Evolutionary conservation across 64 coral and sea anemone genomes (phyloP), one percentile per base, ranked within the genome.

Genomic region (Acropora yongei): DNA sequence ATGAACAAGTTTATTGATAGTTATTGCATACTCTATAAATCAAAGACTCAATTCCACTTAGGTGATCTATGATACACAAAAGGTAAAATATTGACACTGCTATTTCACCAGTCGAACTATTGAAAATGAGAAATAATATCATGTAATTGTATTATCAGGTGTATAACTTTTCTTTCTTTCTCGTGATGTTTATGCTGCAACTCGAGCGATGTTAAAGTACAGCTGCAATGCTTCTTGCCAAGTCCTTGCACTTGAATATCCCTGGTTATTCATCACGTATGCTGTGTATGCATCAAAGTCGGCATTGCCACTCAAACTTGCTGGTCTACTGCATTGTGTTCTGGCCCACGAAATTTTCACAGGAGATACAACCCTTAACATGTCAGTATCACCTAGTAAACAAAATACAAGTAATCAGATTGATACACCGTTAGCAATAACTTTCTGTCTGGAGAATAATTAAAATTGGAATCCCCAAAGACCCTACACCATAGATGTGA

Each of bases 281-380:
- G 5, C 48, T 18, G 77, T 49, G 44, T 79, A 79, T 51, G 77
- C 77, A 53, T 79, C 77, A 55, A 55, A 79, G 49, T 79, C 18
- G n/a, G 49, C 13, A 16, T 44, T 78, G 44, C 76, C 76, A 49
- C 47, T 78, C 76, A 78, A 78, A 78, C 12, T 74, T 41, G 30
- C 76, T 78, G 76, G 76, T 78, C 47, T 78, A 4, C 77, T 79
- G 17, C 16, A 79, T 19, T 53, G 47, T 30, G 77, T 53, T 79
- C 46, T 20, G 47, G 77, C 77, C 77, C 49, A 79, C n/a, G 49
- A 79, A n/a, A 53, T 19, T 55, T 79, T 51, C 6, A 6, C 77
- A 55, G 77, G 77, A 51, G 77, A 79, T 79, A 79, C 51, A 53
- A 47, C 10, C 73, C 39, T 8, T 44, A 75, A 75, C 73, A 75